A percentile compares a stretch with the other conserved stretches of the same genome.
phyloP scores from a whole-genome alignment of 2,797 vertebrate genomes.

The Mormyrus hasselquistii region DNA sequence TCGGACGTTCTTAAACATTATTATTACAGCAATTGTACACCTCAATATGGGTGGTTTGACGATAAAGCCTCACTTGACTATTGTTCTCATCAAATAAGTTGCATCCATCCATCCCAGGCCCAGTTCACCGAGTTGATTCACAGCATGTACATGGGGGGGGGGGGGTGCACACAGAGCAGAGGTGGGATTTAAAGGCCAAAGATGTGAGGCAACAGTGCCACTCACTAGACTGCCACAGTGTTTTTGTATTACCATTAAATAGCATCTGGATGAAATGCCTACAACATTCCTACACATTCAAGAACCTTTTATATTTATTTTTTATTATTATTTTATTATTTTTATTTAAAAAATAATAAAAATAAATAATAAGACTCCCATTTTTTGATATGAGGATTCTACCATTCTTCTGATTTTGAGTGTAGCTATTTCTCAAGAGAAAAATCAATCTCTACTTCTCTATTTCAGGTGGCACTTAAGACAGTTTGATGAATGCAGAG shows the following conservation, averaged over 20 bases:
- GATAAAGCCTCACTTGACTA: not conserved
- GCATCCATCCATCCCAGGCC: not conserved
- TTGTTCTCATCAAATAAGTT: not conserved
- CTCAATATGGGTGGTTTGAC: not conserved
- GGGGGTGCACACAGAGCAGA: not conserved
- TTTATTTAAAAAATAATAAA: too few relatives aligned
- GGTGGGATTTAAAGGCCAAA: not conserved
- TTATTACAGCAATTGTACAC: not conserved
- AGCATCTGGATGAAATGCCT: not conserved
- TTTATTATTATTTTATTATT: too few relatives aligned
- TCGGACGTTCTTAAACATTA: not conserved
- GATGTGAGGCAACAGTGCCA: not conserved
- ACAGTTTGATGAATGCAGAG: conserved; percentile 39
- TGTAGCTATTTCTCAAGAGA: not conserved
- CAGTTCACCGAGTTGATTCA: not conserved
- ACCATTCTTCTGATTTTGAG: not conserved
- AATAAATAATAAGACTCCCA: not conserved
- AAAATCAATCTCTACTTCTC: not conserved
- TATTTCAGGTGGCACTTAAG: conserved; percentile 4
- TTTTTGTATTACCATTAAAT: not conserved
- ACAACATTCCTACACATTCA: not conserved
- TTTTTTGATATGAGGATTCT: not conserved
- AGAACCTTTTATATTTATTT: not conserved
- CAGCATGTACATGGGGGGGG: not conserved
- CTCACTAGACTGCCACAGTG: not conserved